Percentiles rank a stretch among this genome's conserved stretches.
These are phyloP conservation scores for Serripes groenlandicus DNA, from an alignment of 2,888 invertebrate species.

Conservation along the genomic window DNA sequence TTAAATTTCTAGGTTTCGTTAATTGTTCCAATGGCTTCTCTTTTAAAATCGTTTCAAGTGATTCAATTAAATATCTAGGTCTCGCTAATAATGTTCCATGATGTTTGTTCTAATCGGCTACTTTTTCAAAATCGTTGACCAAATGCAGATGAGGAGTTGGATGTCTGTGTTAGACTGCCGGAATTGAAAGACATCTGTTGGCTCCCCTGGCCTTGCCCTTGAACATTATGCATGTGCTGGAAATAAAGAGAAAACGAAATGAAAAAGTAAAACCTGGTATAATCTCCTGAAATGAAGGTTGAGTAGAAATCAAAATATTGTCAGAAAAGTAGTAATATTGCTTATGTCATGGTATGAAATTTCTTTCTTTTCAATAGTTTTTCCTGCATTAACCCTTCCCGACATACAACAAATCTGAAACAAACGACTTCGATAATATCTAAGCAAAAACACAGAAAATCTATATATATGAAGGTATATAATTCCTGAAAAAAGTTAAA, in stretches of 20 bases:
- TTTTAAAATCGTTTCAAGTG: no score
- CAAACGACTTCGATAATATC: not conserved
- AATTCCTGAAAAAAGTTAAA: not conserved
- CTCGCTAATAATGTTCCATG: no score
- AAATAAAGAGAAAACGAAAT: constrained; percentile 10
- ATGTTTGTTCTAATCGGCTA: no score
- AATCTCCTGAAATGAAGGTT: no score
- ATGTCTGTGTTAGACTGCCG: constrained; percentile 75
- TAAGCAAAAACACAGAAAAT: no score
- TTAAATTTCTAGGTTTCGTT: no score
- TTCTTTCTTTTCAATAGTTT: not conserved
- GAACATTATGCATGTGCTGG: constrained; percentile 82
- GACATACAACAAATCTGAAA: not conserved
- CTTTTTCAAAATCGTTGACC: constrained; percentile 67
- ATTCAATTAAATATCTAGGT: no score
- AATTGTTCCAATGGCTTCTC: no score
- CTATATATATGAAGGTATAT: no score
- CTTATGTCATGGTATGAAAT: not conserved
- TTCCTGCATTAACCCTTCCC: not conserved
- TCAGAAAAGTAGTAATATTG: not conserved
- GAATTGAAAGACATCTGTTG: constrained; percentile 79
- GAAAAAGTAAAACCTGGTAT: no score
- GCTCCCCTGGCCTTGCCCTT: constrained; percentile 70
- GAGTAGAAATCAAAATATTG: not conserved
- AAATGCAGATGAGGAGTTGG: constrained; percentile 71